phyloP scores from a whole-genome alignment of 2,888 invertebrate genomes.

The Cremastinae sp. region DNA sequence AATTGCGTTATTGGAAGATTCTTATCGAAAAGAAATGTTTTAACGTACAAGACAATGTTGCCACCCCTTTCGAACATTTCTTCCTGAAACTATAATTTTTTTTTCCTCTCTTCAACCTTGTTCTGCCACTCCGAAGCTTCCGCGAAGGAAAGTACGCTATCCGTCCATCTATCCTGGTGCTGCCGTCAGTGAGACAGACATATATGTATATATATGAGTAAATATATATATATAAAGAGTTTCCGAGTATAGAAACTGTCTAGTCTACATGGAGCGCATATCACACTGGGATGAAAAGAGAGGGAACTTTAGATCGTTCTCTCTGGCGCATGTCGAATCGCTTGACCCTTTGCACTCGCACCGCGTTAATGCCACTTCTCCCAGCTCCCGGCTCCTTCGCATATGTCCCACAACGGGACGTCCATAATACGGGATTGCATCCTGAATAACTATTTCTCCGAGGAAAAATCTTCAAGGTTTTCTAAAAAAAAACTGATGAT shows the following conservation, averaged over 20 bases:
- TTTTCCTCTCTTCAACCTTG: constrained; percentile 38
- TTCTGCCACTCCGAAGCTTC: constrained; percentile 53
- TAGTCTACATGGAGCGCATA: constrained; percentile 29
- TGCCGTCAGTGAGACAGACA: constrained; percentile 9
- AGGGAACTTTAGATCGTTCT: constrained; percentile 17
- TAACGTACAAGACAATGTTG: too few species aligned
- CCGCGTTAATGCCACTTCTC: constrained; percentile 55
- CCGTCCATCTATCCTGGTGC: constrained; percentile 48
- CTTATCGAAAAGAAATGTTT: too few species aligned
- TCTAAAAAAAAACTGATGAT: too few species aligned
- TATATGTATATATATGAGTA: background rate
- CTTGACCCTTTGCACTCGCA: constrained; percentile 65
- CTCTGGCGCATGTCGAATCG: constrained; percentile 62
- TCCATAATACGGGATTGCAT: too few species aligned
- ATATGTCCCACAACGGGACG: background rate
- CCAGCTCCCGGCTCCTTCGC: constrained; percentile 49
- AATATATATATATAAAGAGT: too few species aligned
- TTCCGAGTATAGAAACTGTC: constrained; percentile 24
- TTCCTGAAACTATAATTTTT: too few species aligned
- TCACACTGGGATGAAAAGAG: constrained; percentile 15
- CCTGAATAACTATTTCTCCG: constrained; percentile 4
- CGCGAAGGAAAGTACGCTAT: constrained; percentile 56
- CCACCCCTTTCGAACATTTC: background rate
- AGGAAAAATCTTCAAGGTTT: too few species aligned
- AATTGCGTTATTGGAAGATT: constrained; percentile 20